Evolutionary conservation across 2,113 vertebrate species (phyloP).

Genomic region (Microcebus jonahi): DNA sequence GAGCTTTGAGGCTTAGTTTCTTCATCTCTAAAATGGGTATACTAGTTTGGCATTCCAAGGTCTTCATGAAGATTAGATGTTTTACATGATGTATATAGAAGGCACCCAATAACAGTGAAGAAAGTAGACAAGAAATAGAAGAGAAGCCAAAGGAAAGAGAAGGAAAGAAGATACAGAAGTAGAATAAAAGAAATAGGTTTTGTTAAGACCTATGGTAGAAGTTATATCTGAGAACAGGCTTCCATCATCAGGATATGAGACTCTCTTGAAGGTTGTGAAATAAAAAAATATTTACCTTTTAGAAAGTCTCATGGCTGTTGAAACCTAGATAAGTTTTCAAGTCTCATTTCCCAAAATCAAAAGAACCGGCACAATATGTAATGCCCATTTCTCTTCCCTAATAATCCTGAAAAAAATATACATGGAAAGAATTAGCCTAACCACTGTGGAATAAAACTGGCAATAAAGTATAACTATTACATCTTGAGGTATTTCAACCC

Average conservation of each 20-base stretch:
- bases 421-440: background rate
- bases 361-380: background rate
- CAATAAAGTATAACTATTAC: background rate
- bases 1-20: background rate
- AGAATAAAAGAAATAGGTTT: background rate
- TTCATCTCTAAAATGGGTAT: background rate
- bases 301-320: background rate
- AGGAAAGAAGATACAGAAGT: background rate
- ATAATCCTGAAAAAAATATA: slow-evolving; percentile 6
- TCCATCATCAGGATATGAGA: background rate
- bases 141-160: background rate
- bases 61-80: background rate
- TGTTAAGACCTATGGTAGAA: background rate
- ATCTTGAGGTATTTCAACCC: background rate
- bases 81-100: background rate
- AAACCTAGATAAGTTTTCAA: background rate
- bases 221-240: background rate
- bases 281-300: background rate
- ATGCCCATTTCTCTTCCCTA: background rate
- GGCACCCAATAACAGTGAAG: background rate
- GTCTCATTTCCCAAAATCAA: background rate
- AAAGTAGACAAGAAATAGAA: background rate
- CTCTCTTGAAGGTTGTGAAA: background rate
- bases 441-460: background rate
- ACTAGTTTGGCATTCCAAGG: too few relatives aligned